Conservation (phyloP, 2,888 invertebrate species). For the Pseudococcus viburni region DNA sequence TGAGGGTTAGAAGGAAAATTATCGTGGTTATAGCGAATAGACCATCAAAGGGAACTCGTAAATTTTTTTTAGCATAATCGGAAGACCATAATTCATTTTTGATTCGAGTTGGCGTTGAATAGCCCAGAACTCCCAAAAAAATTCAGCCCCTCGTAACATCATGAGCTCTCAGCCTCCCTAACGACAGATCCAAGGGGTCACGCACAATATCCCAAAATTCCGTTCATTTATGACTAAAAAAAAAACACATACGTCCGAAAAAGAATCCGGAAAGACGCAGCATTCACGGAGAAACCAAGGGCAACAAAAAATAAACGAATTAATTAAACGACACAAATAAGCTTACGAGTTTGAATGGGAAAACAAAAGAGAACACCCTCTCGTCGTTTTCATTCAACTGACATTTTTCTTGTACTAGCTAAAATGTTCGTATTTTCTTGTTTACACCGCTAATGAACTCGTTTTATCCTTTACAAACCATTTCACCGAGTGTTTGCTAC, state of each 20-base stretch:
- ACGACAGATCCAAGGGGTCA: too few relatives aligned
- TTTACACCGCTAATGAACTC: constrained; percentile 65
- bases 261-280: neutral
- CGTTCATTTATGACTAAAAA: neutral
- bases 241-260: neutral
- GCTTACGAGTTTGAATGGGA: constrained; percentile 44
- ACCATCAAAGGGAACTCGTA: too few relatives aligned
- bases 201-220: neutral
- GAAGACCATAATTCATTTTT: too few relatives aligned
- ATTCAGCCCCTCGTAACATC: too few relatives aligned
- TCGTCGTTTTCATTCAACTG: constrained; percentile 54
- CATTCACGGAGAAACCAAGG: neutral
- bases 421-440: constrained; percentile 57
- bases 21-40: too few relatives aligned
- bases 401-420: constrained; percentile 61
- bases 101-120: too few relatives aligned
- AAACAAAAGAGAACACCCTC: constrained; percentile 54
- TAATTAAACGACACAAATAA: constrained; percentile 51
- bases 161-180: too few relatives aligned
- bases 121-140: too few relatives aligned
- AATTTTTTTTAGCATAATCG: too few relatives aligned
- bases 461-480: constrained; percentile 65
- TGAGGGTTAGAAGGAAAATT: too few relatives aligned
- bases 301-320: constrained; percentile 13
- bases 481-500: constrained; percentile 62